Base-by-base conservation (phyloP, 2,888 invertebrate species). In the Agrochola circellaris region DNA sequence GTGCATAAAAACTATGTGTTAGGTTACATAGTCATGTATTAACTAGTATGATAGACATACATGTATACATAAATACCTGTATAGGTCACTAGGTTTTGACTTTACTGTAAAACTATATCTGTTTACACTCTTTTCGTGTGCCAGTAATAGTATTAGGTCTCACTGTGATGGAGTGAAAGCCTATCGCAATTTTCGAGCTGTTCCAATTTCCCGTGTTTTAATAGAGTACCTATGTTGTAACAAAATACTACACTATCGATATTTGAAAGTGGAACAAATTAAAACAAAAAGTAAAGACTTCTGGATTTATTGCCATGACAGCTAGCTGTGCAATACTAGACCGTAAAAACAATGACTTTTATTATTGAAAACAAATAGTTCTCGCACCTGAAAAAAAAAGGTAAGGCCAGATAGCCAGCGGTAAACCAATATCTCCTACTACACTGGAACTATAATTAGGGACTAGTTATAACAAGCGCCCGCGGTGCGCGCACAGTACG, bases 1-100 rank as follows among this genome's bases (percentile, higher is more conserved):
- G 71, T 86, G 80, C 81, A 84, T 89, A 87, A 88, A 86, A 83
- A 80, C 72, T 81, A n/a, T 51, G 23, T 42, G 56, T 45, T 30
- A 48, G 15, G 23, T 6, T 51, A 8, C 13, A n/a, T 30, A 17
- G 3, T 15, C 17, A 30, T 65, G 26, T 30, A 30, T 38, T 42
- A 48, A 13, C n/a, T 69, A 60, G n/a, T 60, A 26, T 65, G 62
- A 30, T n/a, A 75, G 11, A 30, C 8, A 20, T 68, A 45, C 42
- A 7, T 58, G 26, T 15, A 15, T 13, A n/a, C 13, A 13, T 34
- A 45, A 9, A 9, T 45, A 23, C 7, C 17, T 61, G 0, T 13
- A 8, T 17, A 51, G 0, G 17, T 73, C 30, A 13, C 6, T 15
- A 45, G 45, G 45, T 45, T 45, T 45, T 45, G 45, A 42, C 0